A percentile compares a stretch with the other conserved stretches of the same genome.
These are phyloP conservation scores for Nasonovia ribisnigri DNA, from an alignment of 2,888 invertebrate genomes.

Conservation along the genomic window DNA sequence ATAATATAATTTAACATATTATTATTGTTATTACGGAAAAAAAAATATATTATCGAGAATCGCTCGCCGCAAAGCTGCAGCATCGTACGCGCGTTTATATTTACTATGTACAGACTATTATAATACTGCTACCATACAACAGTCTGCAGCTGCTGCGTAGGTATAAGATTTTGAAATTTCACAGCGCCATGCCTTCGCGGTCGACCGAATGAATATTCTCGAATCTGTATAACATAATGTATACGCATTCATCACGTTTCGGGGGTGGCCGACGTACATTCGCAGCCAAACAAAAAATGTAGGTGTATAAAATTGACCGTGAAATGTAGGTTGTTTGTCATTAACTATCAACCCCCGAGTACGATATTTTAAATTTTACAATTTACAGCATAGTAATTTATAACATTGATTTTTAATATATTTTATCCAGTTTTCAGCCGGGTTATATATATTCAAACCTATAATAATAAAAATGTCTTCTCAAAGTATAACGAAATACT, in stretches of 20 bases:
- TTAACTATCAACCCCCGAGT: neutral
- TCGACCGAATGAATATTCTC: neutral
- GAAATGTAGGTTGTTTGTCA: neutral
- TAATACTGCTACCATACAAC: too few relatives aligned
- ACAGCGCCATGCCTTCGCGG: neutral
- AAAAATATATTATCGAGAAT: neutral
- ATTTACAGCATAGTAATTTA: neutral
- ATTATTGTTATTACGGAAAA: neutral
- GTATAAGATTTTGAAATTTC: neutral
- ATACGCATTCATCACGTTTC: neutral
- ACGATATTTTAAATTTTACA: neutral
- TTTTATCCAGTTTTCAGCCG: accelerated
- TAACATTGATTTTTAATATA: neutral
- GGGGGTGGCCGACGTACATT: neutral
- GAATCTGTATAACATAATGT: neutral
- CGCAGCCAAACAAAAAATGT: neutral
- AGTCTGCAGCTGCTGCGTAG: conserved; percentile 3
- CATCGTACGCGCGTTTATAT: neutral
- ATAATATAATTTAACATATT: neutral
- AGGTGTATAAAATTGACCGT: too few relatives aligned
- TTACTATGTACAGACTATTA: neutral
- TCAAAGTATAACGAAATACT: neutral
- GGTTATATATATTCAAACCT: too few relatives aligned
- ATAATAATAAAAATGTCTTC: neutral
- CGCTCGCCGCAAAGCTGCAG: neutral